A percentile compares a stretch with the other conserved stretches of the same genome.
Conservation (phyloP, 2,113 vertebrate species). For the Pangasianodon gigas region DNA sequence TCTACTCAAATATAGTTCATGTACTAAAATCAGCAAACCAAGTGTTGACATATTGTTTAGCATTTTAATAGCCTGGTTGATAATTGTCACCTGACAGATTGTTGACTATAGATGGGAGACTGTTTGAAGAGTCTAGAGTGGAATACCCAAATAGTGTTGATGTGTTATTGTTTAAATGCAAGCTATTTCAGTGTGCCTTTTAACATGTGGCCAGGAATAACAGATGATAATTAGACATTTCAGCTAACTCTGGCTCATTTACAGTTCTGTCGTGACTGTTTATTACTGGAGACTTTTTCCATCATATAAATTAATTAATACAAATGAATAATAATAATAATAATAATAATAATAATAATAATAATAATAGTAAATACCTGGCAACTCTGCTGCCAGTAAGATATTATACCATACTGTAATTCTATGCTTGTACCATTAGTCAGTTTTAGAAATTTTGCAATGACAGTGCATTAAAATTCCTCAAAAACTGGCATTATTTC, state of each 20-base stretch:
- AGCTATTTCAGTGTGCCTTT: background rate
- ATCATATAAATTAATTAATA: background rate
- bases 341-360: background rate
- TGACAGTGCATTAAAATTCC: background rate
- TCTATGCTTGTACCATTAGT: background rate
- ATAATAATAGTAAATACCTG: background rate
- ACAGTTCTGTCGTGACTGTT: too few species aligned
- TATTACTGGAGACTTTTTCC: too few species aligned
- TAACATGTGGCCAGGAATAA: background rate
- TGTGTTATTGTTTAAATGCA: background rate
- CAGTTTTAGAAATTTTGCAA: background rate
- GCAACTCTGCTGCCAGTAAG: background rate
- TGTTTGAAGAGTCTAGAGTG: background rate
- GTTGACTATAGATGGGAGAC: background rate
- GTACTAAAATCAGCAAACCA: too few species aligned
- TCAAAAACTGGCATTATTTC: background rate
- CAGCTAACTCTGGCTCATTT: too few species aligned
- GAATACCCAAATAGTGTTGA: too few species aligned
- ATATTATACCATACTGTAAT: background rate
- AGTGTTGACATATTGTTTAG: too few species aligned
- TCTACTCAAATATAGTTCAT: too few species aligned
- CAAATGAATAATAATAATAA: too few species aligned
- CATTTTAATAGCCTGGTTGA: background rate
- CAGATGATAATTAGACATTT: background rate
- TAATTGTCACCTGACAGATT: background rate